A percentile compares a stretch with the other conserved stretches of the same genome.
These are phyloP conservation scores for Tetragonula clypearis DNA, from an alignment of 1,140 invertebrate species.

Conservation along the genomic window DNA sequence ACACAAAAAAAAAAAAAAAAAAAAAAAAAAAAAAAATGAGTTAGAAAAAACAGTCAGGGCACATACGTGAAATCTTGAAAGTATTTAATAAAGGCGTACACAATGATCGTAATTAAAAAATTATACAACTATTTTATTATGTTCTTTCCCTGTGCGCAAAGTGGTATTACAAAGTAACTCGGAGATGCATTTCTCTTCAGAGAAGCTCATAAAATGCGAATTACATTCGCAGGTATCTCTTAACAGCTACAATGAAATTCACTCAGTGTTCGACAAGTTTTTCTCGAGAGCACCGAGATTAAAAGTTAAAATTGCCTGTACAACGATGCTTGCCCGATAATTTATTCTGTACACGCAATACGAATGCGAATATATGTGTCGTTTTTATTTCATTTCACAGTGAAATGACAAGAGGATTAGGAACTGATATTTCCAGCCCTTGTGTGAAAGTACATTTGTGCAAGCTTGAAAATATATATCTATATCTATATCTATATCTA, in stretches of 20 bases:
- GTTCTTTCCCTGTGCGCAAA: background rate
- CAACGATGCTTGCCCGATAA: conserved; percentile 46
- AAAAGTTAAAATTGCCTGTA: conserved; percentile 55
- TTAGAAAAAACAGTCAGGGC: background rate
- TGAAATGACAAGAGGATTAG: background rate
- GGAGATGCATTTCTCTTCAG: conserved; percentile 44
- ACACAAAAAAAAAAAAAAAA: conserved; percentile 32
- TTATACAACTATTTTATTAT: conserved; percentile 7
- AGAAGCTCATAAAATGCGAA: conserved; percentile 29
- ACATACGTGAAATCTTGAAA: background rate
- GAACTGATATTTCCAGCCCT: background rate
- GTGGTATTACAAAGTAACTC: background rate
- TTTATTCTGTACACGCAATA: conserved; percentile 22
- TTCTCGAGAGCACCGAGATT: conserved; percentile 56
- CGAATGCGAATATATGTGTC: conserved; percentile 26
- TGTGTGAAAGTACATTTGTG: background rate
- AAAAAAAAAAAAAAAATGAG: too few relatives aligned
- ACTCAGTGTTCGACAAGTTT: conserved; percentile 29
- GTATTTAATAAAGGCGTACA: conserved; percentile 16
- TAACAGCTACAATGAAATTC: conserved; percentile 45
- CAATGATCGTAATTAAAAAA: conserved; percentile 12
- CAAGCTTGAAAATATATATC: background rate
- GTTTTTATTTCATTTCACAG: conserved; percentile 6
- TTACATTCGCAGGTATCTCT: conserved; percentile 28
- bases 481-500: background rate